Conservation (phyloP, 2,888 invertebrate genomes). For the Frankliniella intonsa region DNA sequence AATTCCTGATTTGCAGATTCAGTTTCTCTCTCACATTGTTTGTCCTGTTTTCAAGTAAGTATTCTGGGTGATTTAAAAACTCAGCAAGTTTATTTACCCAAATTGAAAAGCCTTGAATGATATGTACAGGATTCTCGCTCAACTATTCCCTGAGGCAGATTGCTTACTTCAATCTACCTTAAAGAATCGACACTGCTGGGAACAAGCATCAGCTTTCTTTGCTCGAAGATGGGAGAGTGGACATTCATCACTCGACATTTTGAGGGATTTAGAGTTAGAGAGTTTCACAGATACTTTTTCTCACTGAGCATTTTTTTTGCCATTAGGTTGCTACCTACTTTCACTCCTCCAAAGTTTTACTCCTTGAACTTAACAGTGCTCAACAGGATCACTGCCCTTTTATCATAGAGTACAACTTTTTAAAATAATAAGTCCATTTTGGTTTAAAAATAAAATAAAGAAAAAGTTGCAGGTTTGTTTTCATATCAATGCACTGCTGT, state of each 20-base stretch:
- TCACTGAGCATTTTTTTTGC: neutral
- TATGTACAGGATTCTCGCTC: neutral
- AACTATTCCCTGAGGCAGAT: neutral
- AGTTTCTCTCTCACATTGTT: slow-evolving; percentile 46
- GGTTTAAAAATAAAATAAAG: too few relatives aligned
- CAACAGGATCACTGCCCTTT: too few relatives aligned
- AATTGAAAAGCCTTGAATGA: neutral
- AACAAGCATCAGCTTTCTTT: slow-evolving; percentile 6
- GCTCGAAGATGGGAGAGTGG: slow-evolving; percentile 5
- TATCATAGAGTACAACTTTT: too few relatives aligned
- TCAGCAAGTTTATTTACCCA: neutral
- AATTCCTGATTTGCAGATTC: slow-evolving; percentile 74
- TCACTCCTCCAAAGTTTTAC: too few relatives aligned
- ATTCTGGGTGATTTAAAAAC: neutral
- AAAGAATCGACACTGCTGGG: slow-evolving; percentile 4
- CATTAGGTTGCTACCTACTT: neutral
- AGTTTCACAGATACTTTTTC: neutral
- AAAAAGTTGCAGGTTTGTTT: too few relatives aligned
- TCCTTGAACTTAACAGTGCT: too few relatives aligned
- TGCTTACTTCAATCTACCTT: neutral
- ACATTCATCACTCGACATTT: slow-evolving; percentile 3
- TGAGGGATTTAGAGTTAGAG: neutral
- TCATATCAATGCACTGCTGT: too few relatives aligned
- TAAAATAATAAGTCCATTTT: too few relatives aligned
- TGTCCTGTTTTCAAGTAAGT: slow-evolving; percentile 70